A percentile compares a stretch with the other conserved stretches of the same genome.
Conservation (phyloP, 2,797 vertebrate genomes). For the Manis crassicaudata region DNA sequence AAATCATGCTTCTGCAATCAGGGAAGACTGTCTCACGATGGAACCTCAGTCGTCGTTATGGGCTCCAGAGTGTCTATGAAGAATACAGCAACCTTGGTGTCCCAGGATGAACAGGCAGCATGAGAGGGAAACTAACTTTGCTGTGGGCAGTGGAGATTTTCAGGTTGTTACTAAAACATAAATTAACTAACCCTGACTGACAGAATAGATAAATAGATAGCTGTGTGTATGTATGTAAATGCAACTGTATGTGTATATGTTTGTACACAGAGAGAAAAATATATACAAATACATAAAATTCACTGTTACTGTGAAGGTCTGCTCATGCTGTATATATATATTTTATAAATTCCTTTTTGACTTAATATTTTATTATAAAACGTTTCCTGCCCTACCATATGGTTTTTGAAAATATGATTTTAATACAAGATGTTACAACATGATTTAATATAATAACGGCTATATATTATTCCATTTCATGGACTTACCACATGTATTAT, state of each 20-base stretch:
- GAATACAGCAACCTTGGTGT: neutral
- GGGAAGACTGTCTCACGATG: neutral
- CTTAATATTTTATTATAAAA: neutral
- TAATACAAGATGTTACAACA: neutral
- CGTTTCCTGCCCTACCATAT: neutral
- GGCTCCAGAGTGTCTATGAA: neutral
- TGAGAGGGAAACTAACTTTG: neutral
- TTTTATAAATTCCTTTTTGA: neutral
- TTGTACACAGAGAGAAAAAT: neutral
- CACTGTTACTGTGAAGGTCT: neutral
- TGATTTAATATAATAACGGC: neutral
- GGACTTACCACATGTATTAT: neutral
- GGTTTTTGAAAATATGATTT: conserved; percentile 22
- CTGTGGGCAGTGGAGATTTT: neutral
- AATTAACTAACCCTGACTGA: neutral
- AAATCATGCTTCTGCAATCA: neutral
- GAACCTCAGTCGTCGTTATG: neutral
- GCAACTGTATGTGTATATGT: neutral
- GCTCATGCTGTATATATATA: neutral
- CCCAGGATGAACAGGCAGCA: neutral
- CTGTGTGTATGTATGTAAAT: neutral
- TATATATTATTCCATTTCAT: neutral
- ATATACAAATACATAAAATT: neutral
- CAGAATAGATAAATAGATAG: neutral
- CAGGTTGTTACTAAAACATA: neutral